Evolutionary conservation across 2,113 vertebrate species (phyloP).

Genomic region (Caloenas nicobarica): DNA sequence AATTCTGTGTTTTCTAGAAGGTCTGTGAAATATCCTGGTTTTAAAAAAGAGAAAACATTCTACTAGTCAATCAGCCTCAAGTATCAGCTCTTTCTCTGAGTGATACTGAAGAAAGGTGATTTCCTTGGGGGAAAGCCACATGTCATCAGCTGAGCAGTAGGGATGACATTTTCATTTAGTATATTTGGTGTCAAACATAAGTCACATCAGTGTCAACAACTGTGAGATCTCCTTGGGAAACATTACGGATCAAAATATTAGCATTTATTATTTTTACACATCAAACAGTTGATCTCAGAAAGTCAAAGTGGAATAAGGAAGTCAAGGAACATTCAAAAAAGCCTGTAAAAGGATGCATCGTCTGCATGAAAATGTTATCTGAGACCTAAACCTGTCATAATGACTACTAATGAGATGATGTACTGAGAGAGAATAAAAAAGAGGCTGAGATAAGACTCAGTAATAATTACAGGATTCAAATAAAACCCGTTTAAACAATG

Average conservation of each 20-base stretch:
- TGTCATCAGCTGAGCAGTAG: background rate
- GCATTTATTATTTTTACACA: background rate
- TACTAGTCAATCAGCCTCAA: background rate
- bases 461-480: conserved; percentile 3
- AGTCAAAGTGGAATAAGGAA: background rate
- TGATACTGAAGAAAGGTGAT: background rate
- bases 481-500: background rate
- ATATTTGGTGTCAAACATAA: conserved; percentile 25
- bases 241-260: conserved; percentile 22
- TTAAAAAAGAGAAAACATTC: background rate
- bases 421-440: background rate
- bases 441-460: background rate
- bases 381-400: conserved; percentile 12
- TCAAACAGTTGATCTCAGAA: background rate
- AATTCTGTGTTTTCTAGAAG: background rate
- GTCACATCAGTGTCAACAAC: background rate
- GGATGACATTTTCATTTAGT: background rate
- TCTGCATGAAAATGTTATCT: background rate
- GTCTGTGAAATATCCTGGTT: background rate
- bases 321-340: background rate
- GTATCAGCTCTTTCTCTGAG: background rate
- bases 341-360: background rate
- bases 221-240: background rate
- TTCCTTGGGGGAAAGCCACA: background rate
- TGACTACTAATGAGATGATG: conserved; percentile 38